Percentiles rank a stretch among this genome's conserved stretches.
Evolutionary conservation across 2,797 vertebrate genomes (phyloP).

Genomic region (Tiaroga cobitis): DNA sequence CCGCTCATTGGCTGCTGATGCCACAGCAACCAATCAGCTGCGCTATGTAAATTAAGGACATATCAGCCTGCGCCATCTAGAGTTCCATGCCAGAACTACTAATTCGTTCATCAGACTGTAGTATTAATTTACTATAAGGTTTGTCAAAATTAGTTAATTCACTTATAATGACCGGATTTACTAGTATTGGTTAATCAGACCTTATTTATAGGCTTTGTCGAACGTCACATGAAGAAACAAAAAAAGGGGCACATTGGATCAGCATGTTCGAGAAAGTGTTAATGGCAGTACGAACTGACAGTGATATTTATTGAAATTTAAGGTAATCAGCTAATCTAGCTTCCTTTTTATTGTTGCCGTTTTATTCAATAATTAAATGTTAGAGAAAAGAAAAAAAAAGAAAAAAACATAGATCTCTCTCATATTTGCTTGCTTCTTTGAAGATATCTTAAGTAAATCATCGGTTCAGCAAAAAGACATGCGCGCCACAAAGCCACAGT

Average conservation of each 20-base stretch:
- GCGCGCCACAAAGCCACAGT: constrained; percentile 15
- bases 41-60: too few relatives aligned
- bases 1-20: too few relatives aligned
- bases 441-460: background rate
- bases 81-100: too few relatives aligned
- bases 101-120: background rate
- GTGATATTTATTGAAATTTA: background rate
- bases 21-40: too few relatives aligned
- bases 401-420: too few relatives aligned
- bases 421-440: background rate
- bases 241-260: background rate
- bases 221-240: background rate
- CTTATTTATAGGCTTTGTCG: too few relatives aligned
- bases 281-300: background rate
- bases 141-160: background rate
- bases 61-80: too few relatives aligned
- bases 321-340: background rate
- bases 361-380: background rate
- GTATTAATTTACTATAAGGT: background rate
- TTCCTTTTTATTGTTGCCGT: background rate
- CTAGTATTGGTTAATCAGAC: background rate
- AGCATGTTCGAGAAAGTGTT: background rate
- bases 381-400: background rate
- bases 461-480: background rate
- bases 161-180: background rate